These are phyloP conservation scores for Muscina levida DNA, from an alignment of 2,888 invertebrate species.

Conservation along the genomic window DNA sequence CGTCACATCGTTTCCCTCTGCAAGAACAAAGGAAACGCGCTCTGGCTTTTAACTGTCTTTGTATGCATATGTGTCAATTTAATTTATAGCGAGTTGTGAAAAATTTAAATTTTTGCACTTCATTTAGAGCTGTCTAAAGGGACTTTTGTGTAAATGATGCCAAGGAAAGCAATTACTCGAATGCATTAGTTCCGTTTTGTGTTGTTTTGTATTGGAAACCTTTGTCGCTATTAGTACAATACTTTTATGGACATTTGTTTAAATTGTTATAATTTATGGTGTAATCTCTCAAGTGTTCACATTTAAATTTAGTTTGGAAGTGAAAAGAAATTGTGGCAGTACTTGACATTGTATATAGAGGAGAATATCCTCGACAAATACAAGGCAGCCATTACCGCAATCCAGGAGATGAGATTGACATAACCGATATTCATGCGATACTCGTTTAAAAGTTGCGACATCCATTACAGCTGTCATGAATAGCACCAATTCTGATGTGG, in stretches of 20 bases:
- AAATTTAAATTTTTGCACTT: constrained; percentile 78
- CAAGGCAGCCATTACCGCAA: no score
- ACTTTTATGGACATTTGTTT: constrained; percentile 14
- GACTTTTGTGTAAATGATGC: constrained; percentile 13
- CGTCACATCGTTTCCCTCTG: constrained; percentile 59
- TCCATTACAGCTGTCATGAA: no score
- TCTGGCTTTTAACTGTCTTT: no score
- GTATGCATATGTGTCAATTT: constrained; percentile 40
- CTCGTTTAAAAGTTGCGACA: no score
- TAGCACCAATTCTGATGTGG: no score
- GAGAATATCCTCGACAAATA: no score
- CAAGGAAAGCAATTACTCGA: neutral
- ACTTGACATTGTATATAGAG: no score
- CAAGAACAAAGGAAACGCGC: neutral
- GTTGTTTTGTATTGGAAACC: neutral
- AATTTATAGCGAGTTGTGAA: constrained; percentile 65
- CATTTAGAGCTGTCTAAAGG: constrained; percentile 75
- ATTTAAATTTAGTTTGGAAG: constrained; percentile 57
- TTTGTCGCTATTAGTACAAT: no score
- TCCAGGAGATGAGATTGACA: no score
- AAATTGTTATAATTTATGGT: constrained; percentile 63
- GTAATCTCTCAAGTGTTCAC: constrained; percentile 34
- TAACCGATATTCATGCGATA: no score
- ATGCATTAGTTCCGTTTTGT: constrained; percentile 12
- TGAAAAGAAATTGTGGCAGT: constrained; percentile 14